A percentile compares a stretch with the other conserved stretches of the same genome.
Evolutionary conservation across 1,140 invertebrate genomes (phyloP).

Genomic region (Eulimnadia texana): DNA sequence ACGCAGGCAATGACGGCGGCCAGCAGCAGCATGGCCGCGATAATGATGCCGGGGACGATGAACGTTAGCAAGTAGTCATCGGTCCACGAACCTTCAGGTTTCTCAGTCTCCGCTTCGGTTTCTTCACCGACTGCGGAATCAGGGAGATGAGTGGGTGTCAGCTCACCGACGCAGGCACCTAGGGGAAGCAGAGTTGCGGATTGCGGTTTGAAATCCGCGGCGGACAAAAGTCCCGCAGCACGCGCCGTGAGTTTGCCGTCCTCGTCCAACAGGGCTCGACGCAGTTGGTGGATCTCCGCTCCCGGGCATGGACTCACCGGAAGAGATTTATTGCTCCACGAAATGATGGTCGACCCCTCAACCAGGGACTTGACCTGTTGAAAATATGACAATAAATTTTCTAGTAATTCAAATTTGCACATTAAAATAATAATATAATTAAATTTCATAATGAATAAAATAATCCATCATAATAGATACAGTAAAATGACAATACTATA

Average conservation of each 20-base stretch:
- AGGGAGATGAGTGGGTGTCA: slow-evolving; percentile 33
- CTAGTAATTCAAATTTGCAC: not conserved
- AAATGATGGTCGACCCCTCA: slow-evolving; percentile 39
- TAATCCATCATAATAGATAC: too few relatives aligned
- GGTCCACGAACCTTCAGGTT: slow-evolving; percentile 21
- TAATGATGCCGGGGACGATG: slow-evolving; percentile 75
- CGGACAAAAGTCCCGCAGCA: slow-evolving; percentile 53
- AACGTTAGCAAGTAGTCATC: slow-evolving; percentile 81
- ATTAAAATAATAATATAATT: not conserved
- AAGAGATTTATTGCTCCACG: slow-evolving; percentile 63
- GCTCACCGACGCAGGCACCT: slow-evolving; percentile 50
- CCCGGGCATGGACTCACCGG: slow-evolving; percentile 53
- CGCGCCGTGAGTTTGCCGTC: slow-evolving; percentile 38
- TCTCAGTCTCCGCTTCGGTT: slow-evolving; percentile 31
- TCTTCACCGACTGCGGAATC: slow-evolving; percentile 22
- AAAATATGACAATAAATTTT: not conserved
- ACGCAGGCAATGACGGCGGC: slow-evolving; percentile 76
- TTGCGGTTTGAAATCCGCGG: slow-evolving; percentile 52
- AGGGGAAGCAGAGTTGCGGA: slow-evolving; percentile 51
- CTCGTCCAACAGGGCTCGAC: slow-evolving; percentile 39
- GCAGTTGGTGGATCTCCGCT: slow-evolving; percentile 50
- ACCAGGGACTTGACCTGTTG: not conserved
- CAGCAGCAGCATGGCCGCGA: slow-evolving; percentile 71
- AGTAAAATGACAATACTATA: too few relatives aligned
- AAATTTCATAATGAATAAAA: too few relatives aligned